Evolutionary conservation across 2,888 invertebrate species (phyloP), one percentile per base, ranked within the genome.

Genomic region (Sicus ferrugineus): DNA sequence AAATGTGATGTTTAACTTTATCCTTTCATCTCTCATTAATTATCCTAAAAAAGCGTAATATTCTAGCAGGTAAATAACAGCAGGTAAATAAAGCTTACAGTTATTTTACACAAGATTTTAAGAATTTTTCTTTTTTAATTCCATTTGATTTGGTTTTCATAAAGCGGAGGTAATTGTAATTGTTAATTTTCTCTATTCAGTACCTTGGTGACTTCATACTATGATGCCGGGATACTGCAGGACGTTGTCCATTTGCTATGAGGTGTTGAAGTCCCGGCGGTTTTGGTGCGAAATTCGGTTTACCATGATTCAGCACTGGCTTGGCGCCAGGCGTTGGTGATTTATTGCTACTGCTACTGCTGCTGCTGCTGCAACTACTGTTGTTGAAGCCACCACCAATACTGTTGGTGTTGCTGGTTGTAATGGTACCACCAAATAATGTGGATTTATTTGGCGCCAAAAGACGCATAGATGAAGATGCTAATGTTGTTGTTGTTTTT

Each of bases 281-380:
- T 84, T 93, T 94, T 1, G 95, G 95, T 30, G 94, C 94, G 75
- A 94, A 85, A 83, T 92, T 89, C 26, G 94, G 94, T 85, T 95
- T 95, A 65, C 93, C 93, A 86, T 90, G 89, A 79, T 88, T 88
- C 34, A 77, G 75, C 28, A 76, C 72, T 34, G 83, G 82, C 73
- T 83, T 82, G 73, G 71, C 34, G 9, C 68, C 67, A 58, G 73
- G 74, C 58, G 74, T 72, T 67, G 76, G 74, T 30, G 75, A 75
- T 71, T 74, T 74, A 26, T 65, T 69, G 52, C 63, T 56, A 19
- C 74, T 50, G 72, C 72, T 62, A 68, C 68, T 69, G 74, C 69
- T 67, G 67, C 62, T 67, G 73, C 34, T 68, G 68, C 61, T 67
- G 58, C 42, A 66, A 19, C 52, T 66, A 58, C 61, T 70, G 56